A percentile compares a stretch with the other conserved stretches of the same genome.
These are phyloP conservation scores for Procambarus virginalis DNA, from an alignment of 1,140 invertebrate genomes.

Conservation along the genomic window DNA sequence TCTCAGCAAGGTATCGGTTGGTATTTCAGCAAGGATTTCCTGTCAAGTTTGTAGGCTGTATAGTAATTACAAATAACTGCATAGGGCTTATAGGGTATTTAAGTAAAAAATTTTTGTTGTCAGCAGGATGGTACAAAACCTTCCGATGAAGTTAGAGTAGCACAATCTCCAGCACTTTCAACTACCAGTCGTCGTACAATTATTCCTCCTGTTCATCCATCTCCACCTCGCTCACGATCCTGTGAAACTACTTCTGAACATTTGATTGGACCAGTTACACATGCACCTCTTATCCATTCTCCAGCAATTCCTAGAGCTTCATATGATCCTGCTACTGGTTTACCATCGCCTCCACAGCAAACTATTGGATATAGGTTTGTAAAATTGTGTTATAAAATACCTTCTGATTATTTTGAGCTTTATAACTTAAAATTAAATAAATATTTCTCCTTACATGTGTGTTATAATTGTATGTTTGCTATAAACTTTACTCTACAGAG, in stretches of 20 bases:
- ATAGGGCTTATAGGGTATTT: background rate
- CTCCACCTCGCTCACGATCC: conserved; percentile 54
- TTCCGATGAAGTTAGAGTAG: conserved; percentile 12
- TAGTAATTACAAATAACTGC: too few species aligned
- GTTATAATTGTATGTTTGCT: background rate
- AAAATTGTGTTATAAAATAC: background rate
- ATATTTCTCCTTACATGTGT: too few species aligned
- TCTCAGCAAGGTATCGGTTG: too few species aligned
- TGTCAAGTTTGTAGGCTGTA: too few species aligned
- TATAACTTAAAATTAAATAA: too few species aligned
- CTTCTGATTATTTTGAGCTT: background rate
- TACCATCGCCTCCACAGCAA: conserved; percentile 54
- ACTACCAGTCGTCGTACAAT: conserved; percentile 51
- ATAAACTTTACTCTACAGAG: conserved; percentile 66
- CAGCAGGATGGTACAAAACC: conserved; percentile 25
- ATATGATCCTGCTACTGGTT: conserved; percentile 45
- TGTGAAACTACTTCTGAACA: conserved; percentile 30
- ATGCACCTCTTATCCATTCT: conserved; percentile 31
- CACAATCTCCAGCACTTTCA: conserved; percentile 53
- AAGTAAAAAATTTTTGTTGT: background rate
- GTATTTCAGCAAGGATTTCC: too few species aligned
- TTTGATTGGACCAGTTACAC: conserved; percentile 23
- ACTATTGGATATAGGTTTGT: conserved; percentile 57
- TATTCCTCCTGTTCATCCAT: conserved; percentile 42
- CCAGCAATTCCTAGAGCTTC: conserved; percentile 35